Conservation (phyloP, 2,797 vertebrate species). For the Epinephelus awoara region DNA sequence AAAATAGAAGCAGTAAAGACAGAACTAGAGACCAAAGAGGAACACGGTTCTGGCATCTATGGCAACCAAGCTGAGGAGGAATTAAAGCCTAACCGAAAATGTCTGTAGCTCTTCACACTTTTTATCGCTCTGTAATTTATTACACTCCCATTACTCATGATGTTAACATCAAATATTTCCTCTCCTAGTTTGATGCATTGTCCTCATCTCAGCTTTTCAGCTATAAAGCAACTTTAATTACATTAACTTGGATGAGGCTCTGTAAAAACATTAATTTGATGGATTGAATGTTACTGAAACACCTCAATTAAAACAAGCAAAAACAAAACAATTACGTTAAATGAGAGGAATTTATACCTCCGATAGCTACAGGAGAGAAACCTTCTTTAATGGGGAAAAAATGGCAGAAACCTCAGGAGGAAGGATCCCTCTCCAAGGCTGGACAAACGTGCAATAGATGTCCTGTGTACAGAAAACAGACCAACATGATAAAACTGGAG, state of each 20-base stretch:
- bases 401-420: too few relatives aligned
- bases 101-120: not conserved
- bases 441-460: too few relatives aligned
- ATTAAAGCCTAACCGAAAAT: slow-evolving; percentile 33
- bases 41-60: slow-evolving; percentile 64
- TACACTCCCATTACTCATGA: slow-evolving; percentile 12
- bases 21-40: slow-evolving; percentile 62
- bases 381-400: too few relatives aligned
- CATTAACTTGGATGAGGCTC: slow-evolving; percentile 5
- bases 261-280: slow-evolving; percentile 23
- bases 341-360: slow-evolving; percentile 18
- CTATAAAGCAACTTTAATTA: slow-evolving; percentile 38
- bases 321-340: slow-evolving; percentile 17
- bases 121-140: slow-evolving; percentile 38
- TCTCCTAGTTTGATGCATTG: slow-evolving; percentile 5
- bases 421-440: too few relatives aligned
- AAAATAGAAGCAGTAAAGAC: slow-evolving; percentile 78
- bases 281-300: slow-evolving; percentile 4
- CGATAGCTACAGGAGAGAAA: not conserved
- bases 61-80: slow-evolving; percentile 50
- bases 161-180: slow-evolving; percentile 24
- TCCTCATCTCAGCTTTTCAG: not conserved
- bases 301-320: not conserved
- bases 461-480: too few relatives aligned
- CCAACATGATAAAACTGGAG: too few relatives aligned